Percentiles rank a stretch among this genome's conserved stretches.
Conservation (phyloP, 2,113 vertebrate species). For the Barnardius zonarius region DNA sequence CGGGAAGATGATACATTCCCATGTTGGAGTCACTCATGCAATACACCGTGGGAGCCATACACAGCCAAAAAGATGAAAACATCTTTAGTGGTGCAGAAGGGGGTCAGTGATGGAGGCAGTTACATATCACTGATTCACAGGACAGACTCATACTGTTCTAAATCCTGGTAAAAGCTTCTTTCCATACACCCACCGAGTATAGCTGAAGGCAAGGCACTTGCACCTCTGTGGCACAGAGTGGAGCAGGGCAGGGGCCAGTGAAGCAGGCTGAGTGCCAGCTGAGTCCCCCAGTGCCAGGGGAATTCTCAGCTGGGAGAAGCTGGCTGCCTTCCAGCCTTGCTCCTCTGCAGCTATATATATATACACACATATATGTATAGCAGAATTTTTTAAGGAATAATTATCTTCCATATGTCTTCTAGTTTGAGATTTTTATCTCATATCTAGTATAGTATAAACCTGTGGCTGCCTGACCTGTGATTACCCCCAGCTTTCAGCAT, state of each 20-base stretch:
- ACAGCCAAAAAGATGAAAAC: not conserved
- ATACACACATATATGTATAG: not conserved
- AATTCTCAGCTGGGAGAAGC: conserved; percentile 40
- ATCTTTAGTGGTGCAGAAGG: not conserved
- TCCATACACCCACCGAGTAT: not conserved
- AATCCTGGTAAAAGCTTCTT: not conserved
- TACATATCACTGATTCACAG: not conserved
- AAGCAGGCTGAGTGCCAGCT: not conserved
- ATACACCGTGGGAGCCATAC: not conserved
- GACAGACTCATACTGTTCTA: not conserved
- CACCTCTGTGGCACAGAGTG: not conserved
- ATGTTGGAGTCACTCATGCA: not conserved
- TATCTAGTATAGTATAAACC: not conserved
- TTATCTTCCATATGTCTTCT: not conserved
- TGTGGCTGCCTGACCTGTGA: not conserved
- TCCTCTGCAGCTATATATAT: not conserved
- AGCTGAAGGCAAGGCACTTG: not conserved
- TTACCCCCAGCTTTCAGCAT: not conserved
- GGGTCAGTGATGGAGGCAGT: not conserved
- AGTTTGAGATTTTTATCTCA: not conserved
- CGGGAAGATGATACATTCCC: not conserved
- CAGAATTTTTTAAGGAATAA: not conserved
- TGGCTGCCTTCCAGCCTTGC: conserved; percentile 6
- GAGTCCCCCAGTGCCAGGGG: not conserved
- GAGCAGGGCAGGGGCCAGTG: not conserved